Base-by-base conservation (phyloP, 2,888 invertebrate species). In the Protodeltote pygarga region DNA sequence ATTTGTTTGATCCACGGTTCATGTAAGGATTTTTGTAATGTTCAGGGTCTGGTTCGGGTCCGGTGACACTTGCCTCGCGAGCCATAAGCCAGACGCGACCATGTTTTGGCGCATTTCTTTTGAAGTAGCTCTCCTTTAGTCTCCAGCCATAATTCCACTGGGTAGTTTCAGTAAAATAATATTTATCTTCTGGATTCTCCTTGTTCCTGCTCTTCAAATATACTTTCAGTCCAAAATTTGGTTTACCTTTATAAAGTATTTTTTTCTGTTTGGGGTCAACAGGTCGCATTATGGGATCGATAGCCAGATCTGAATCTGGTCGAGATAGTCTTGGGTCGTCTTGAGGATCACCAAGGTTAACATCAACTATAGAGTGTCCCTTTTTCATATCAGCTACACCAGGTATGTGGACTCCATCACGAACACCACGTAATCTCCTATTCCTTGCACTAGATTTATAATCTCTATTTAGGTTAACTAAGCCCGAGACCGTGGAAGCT, bases 281-380 rank as follows among this genome's bases (percentile, higher is more conserved):
- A 3, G 53, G 53, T 9, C 46, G 39, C 53, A 53, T 54, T 27
- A 53, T 0, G 8, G 55, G 55, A 21, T 55, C 48, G 0, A 4
- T 13, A 11, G 39, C 32, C 1, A 55, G 23, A 11, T 55, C 55
- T 32, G 55, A 44, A 3, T 54, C 54, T 3, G 42, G 34, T 2
- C 77, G 62, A 1, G 35, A 60, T 0, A 85, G 70, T 55, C 74
- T 71, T 2, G 78, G 78, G 20, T 84, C 83, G 1, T 66, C 49
- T 47, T 72, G 63, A 3, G 77, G 59, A 46, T 80, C 73, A 6
- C 82, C 83, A 1, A 84, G 74, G 3, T 74, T 78, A 1, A 84
- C 49, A 9, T 79, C 75, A 0, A 68, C 45, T 11, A 83, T 69
- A 2, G 80, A 75, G 64, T 83, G 70, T 0, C 73, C 78, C 49